Evolutionary conservation across 2,888 invertebrate species (phyloP).

Genomic region (Nemapogon koenigi): DNA sequence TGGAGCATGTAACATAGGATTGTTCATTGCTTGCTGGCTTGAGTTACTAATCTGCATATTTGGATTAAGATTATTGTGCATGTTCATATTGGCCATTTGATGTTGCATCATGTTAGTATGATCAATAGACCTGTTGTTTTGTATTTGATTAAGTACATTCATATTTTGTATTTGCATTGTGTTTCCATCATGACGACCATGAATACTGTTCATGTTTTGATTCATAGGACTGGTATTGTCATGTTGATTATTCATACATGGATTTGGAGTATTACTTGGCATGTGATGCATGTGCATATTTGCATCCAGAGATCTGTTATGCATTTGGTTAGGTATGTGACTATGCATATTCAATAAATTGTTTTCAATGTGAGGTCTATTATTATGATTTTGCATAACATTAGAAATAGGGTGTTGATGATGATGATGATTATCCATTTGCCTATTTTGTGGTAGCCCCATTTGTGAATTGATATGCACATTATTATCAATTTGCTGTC

Average conservation of each 20-base stretch:
- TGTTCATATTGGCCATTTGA: slow-evolving; percentile 50
- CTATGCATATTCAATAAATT: slow-evolving; percentile 44
- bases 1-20: slow-evolving; percentile 46
- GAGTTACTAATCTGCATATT: slow-evolving; percentile 46
- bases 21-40: slow-evolving; percentile 45
- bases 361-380: slow-evolving; percentile 42
- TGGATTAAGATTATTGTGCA: slow-evolving; percentile 43
- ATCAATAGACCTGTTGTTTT: slow-evolving; percentile 48
- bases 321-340: slow-evolving; percentile 50
- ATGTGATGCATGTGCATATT: slow-evolving; percentile 55
- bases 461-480: slow-evolving; percentile 53
- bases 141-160: slow-evolving; percentile 47
- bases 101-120: slow-evolving; percentile 52
- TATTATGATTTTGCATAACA: slow-evolving; percentile 53
- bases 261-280: slow-evolving; percentile 35
- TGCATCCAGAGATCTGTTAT: slow-evolving; percentile 47
- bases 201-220: slow-evolving; percentile 27
- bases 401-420: slow-evolving; percentile 56
- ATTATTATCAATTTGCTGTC: slow-evolving; percentile 43
- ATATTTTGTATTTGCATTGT: slow-evolving; percentile 47
- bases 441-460: slow-evolving; percentile 47
- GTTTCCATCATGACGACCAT: slow-evolving; percentile 46
- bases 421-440: slow-evolving; percentile 45
- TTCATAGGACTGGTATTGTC: slow-evolving; percentile 36
- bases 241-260: slow-evolving; percentile 42